These are phyloP conservation scores for Saccostrea cuccullata DNA, from an alignment of 1,140 invertebrate species.

Conservation along the genomic window DNA sequence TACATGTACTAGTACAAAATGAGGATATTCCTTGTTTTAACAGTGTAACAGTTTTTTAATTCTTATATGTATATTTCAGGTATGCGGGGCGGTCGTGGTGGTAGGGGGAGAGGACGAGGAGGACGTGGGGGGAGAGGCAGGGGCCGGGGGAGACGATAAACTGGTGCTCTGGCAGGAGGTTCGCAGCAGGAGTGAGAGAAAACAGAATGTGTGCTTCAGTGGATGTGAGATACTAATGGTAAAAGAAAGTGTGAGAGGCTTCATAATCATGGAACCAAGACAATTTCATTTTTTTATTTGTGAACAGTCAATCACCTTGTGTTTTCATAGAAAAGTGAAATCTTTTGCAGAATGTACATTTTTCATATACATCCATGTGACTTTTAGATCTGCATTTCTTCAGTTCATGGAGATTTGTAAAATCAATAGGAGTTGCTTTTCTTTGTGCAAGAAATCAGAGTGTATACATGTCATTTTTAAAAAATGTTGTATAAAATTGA, in stretches of 20 bases:
- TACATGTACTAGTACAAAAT: too few relatives aligned
- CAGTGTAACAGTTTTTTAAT: background rate
- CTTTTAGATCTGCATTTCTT: background rate
- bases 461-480: too few relatives aligned
- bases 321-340: background rate
- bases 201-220: background rate
- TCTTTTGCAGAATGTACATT: too few relatives aligned
- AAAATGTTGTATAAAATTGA: too few relatives aligned
- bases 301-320: background rate
- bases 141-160: constrained; percentile 25
- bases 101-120: constrained; percentile 47
- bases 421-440: background rate
- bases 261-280: background rate
- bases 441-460: background rate
- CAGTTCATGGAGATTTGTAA: background rate
- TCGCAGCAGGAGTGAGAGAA: background rate
- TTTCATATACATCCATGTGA: too few relatives aligned
- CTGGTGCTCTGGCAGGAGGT: background rate
- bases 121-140: constrained; percentile 46
- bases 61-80: background rate
- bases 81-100: constrained; percentile 36
- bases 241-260: background rate
- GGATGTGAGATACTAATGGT: background rate
- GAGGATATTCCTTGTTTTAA: too few relatives aligned
- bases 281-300: background rate